Conservation (phyloP, 2,797 vertebrate species). For the Aldrovandia affinis region DNA sequence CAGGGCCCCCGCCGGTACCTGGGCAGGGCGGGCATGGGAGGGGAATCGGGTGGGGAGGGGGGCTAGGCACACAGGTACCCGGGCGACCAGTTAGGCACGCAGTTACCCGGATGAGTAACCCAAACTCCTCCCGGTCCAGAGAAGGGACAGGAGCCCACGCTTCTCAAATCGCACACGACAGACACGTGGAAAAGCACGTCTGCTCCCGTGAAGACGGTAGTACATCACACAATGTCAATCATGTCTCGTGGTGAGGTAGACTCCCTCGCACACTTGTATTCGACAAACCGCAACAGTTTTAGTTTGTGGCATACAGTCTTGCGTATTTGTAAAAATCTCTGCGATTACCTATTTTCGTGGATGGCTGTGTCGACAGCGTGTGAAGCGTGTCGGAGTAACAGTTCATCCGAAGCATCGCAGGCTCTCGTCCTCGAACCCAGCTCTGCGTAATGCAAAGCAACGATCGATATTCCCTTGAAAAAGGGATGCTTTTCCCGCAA, state of each 20-base stretch:
- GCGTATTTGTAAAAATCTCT: neutral
- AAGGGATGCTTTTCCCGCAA: conserved; percentile 19
- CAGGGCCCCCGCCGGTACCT: conserved; percentile 14
- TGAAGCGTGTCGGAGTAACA: neutral
- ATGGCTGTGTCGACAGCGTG: neutral
- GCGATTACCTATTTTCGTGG: neutral
- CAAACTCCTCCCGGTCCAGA: neutral
- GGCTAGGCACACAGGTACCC: neutral
- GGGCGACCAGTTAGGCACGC: neutral
- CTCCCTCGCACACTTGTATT: neutral
- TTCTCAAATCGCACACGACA: conserved; percentile 11
- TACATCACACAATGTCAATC: neutral
- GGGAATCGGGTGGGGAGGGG: neutral
- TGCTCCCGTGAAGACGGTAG: neutral
- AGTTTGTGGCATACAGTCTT: neutral
- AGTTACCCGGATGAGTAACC: neutral
- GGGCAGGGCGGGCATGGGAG: neutral
- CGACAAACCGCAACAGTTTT: neutral
- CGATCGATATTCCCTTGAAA: conserved; percentile 23
- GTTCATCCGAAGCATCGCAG: neutral
- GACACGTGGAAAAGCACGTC: conserved; percentile 3
- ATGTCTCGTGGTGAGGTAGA: neutral
- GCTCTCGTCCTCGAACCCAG: neutral
- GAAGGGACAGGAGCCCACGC: neutral
- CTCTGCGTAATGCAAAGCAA: conserved; percentile 5